Evolutionary conservation across 2,113 vertebrate species (phyloP), one percentile per base, ranked within the genome.

Genomic region (Geococcyx californianus): DNA sequence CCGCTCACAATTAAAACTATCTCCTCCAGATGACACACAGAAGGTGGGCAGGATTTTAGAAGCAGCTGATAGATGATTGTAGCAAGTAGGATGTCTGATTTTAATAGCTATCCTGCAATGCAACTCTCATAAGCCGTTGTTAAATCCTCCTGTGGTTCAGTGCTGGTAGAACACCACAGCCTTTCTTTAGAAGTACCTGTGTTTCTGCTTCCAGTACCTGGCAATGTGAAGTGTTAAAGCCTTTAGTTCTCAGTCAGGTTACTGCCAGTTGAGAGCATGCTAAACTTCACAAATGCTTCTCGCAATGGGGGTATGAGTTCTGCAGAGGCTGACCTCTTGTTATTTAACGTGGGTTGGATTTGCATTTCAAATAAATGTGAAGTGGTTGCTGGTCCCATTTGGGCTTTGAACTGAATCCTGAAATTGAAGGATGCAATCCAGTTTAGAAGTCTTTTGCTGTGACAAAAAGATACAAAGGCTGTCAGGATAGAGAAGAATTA

Each of bases 31-130:
- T 95, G 88, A 85, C 84, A 91, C 66, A 84, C 60, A 79, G 91
- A 78, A 89, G 45, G 81, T 92, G 89, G 89, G 92, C 58, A 94
- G 69, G 85, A 91, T 93, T 92, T 88, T 93, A 93, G 81, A 84
- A 90, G 84, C 63, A 87, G 68, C 72, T 89, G 76, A 83, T 84
- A 69, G 69, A 95, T 86, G 58, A 92, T 58, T 84, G 62, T 74
- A 64, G 68, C 54, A 96, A 96, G 86, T 83, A 70, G 59, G 82
- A 83, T 92, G 86, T 64, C 93, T 93, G 70, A 85, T 85, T 90
- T 86, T 87, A 92, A 89, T 68, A 87, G 77, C 78, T 77, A 47
- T 87, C 80, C 70, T 73, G 73, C 83, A 63, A 68, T 36, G 33
- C 59, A 84, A 51, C 80, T 87, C 67, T 78, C 40, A 59, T 42